Conservation (phyloP, 1,140 invertebrate genomes). For the Bombus waltoni region DNA sequence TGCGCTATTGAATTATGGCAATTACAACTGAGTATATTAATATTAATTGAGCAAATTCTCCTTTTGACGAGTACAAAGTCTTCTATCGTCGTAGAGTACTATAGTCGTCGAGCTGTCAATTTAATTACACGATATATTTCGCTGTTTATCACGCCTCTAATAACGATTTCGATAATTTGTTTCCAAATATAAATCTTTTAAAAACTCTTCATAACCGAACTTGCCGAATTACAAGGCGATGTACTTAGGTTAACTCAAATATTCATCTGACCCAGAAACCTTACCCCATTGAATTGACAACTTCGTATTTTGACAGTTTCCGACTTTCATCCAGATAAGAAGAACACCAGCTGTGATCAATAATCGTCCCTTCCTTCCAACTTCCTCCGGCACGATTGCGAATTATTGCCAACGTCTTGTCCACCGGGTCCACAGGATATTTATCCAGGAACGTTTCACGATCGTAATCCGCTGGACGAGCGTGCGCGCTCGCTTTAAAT, state of each 20-base stretch:
- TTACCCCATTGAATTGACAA: too few species aligned
- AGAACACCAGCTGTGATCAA: background rate
- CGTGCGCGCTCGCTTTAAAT: background rate
- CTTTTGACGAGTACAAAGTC: background rate
- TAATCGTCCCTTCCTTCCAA: conserved; percentile 11
- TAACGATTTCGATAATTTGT: too few species aligned
- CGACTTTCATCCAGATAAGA: background rate
- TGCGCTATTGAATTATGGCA: background rate
- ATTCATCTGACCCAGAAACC: too few species aligned
- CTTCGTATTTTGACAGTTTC: too few species aligned
- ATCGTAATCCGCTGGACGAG: too few species aligned
- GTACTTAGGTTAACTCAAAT: too few species aligned
- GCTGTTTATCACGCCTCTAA: too few species aligned
- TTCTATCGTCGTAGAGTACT: background rate
- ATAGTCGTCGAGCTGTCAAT: background rate
- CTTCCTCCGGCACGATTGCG: background rate
- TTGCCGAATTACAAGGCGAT: too few species aligned
- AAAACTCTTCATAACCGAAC: background rate
- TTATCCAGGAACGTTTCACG: background rate
- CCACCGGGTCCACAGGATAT: background rate
- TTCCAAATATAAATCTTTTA: background rate
- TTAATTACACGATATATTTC: background rate
- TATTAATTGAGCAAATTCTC: background rate
- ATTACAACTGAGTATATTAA: background rate
- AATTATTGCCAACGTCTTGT: conserved; percentile 28